Conservation (phyloP, 2,888 invertebrate species). For the Rambutsinella grinnellia region DNA sequence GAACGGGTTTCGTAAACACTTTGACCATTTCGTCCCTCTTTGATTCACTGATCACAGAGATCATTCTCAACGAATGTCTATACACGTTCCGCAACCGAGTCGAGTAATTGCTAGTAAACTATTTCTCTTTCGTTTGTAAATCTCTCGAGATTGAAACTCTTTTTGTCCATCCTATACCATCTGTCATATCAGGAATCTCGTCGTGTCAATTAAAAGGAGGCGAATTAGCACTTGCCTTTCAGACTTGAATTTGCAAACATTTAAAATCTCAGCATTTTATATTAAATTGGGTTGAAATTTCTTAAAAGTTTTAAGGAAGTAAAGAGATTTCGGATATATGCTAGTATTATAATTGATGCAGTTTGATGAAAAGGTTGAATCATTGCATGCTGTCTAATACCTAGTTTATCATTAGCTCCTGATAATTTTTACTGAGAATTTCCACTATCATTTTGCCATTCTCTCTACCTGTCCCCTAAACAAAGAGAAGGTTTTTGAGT, state of each 20-base stretch:
- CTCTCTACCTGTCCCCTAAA: not conserved
- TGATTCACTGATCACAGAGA: constrained; percentile 22
- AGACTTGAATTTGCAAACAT: not conserved
- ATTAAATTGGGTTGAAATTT: too few species aligned
- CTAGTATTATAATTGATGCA: too few species aligned
- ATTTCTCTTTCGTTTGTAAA: too few species aligned
- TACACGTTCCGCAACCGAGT: too few species aligned
- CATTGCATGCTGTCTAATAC: not conserved
- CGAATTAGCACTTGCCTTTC: constrained; percentile 40
- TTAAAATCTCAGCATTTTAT: not conserved
- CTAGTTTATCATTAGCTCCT: not conserved
- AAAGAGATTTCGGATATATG: too few species aligned
- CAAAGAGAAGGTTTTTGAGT: not conserved
- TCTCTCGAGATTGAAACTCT: too few species aligned
- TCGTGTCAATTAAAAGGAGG: constrained; percentile 43
- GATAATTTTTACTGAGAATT: not conserved
- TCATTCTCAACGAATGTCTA: too few species aligned
- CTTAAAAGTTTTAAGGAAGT: too few species aligned
- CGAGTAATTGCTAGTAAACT: too few species aligned
- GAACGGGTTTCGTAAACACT: constrained; percentile 39
- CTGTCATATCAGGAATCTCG: constrained; percentile 46
- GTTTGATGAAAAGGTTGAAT: too few species aligned
- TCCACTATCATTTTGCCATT: not conserved
- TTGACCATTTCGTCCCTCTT: not conserved
- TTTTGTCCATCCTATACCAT: constrained; percentile 38